These are phyloP conservation scores for Botia almorhae DNA, from an alignment of 2,797 vertebrate genomes.

Conservation along the genomic window DNA sequence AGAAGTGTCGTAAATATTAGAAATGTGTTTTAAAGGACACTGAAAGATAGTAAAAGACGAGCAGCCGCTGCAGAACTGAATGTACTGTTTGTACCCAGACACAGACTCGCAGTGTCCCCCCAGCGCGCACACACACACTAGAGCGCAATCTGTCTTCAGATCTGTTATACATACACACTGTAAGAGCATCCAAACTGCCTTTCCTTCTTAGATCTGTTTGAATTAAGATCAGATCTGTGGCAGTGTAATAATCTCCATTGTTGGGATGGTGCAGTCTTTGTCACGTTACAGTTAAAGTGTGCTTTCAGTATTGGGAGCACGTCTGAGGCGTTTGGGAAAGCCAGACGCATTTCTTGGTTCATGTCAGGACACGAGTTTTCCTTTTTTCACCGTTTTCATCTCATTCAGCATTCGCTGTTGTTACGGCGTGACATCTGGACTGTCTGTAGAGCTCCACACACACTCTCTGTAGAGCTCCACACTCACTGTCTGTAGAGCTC, in stretches of 20 bases:
- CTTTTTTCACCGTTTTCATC: background rate
- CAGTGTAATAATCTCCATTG: background rate
- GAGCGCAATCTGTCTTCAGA: too few species aligned
- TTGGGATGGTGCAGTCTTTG: background rate
- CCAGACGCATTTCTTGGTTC: constrained; percentile 23
- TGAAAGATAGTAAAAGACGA: background rate
- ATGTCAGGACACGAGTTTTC: constrained; percentile 18
- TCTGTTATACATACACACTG: background rate
- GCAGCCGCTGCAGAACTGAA: constrained; percentile 13
- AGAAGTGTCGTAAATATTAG: background rate
- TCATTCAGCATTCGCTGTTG: background rate
- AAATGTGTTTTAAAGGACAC: background rate
- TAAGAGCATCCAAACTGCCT: background rate
- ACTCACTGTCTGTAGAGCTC: too few species aligned
- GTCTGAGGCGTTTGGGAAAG: background rate
- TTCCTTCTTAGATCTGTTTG: background rate
- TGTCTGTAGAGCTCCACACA: too few species aligned
- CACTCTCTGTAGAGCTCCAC: too few species aligned
- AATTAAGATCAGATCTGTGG: background rate
- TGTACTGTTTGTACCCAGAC: constrained; percentile 34
- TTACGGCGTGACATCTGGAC: background rate
- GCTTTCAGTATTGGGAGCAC: background rate
- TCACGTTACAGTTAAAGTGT: background rate
- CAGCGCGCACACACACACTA: constrained; percentile 22
- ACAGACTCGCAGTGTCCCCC: constrained; percentile 16